phyloP scores from a whole-genome alignment of 2,113 vertebrate species.

The Odocoileus hemionus region DNA sequence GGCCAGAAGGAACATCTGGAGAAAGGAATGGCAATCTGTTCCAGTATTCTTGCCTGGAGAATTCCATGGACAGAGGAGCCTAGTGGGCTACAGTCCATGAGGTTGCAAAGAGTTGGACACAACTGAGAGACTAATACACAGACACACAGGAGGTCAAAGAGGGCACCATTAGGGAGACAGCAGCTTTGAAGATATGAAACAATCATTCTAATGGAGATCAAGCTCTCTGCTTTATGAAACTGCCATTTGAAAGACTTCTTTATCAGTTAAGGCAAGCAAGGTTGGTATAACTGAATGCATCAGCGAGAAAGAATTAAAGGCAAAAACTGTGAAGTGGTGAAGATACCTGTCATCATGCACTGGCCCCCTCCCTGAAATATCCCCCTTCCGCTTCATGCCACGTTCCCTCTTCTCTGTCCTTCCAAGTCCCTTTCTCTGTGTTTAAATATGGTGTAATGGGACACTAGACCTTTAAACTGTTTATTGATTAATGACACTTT shows the following conservation, averaged over 20 bases:
- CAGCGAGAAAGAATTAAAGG: neutral
- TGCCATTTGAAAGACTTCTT: neutral
- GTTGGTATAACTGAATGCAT: neutral
- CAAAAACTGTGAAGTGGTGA: neutral
- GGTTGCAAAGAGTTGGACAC: neutral
- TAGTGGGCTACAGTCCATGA: neutral
- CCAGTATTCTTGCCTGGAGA: neutral
- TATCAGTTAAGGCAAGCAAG: neutral
- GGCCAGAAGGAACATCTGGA: neutral
- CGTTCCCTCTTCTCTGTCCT: neutral
- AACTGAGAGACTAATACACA: neutral
- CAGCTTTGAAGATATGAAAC: neutral
- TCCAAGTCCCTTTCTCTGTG: neutral
- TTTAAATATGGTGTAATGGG: neutral
- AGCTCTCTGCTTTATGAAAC: neutral
- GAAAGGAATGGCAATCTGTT: neutral
- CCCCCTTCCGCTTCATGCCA: neutral
- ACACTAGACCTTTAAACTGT: neutral
- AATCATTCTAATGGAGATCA: neutral
- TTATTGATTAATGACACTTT: neutral
- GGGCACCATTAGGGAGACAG: neutral
- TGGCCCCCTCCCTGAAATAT: fast-evolving
- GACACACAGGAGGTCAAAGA: neutral
- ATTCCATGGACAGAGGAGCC: neutral
- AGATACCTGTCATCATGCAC: fast-evolving